These are phyloP conservation scores for Melanostoma scalare DNA, from an alignment of 2,888 invertebrate genomes.

Conservation along the genomic window DNA sequence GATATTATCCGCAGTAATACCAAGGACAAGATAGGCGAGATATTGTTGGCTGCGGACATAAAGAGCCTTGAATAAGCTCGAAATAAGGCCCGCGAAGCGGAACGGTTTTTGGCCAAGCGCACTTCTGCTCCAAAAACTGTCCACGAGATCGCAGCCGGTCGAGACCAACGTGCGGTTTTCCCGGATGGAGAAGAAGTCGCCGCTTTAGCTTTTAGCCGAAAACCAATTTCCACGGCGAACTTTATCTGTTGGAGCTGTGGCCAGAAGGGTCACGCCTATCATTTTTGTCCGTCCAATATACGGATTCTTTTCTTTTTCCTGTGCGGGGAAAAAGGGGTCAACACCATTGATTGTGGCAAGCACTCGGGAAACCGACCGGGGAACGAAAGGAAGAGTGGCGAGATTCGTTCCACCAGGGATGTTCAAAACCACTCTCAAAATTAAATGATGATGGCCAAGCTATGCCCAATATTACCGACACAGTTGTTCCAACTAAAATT, in stretches of 20 bases:
- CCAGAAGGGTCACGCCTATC: background rate
- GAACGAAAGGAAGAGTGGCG: constrained; percentile 3
- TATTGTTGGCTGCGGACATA: background rate
- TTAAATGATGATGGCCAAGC: background rate
- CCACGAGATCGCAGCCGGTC: background rate
- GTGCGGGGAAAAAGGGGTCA: too few species aligned
- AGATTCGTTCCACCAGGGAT: background rate
- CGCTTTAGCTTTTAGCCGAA: background rate
- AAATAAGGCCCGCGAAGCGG: constrained; percentile 4
- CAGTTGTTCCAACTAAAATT: too few species aligned
- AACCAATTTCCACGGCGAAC: background rate
- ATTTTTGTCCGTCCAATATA: background rate
- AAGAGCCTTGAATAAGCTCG: background rate
- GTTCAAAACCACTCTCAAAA: background rate
- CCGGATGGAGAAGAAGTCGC: background rate
- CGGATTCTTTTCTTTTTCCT: background rate
- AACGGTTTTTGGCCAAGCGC: background rate
- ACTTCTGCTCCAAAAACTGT: background rate
- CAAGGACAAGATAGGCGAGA: background rate
- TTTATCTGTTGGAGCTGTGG: background rate
- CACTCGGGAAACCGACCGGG: constrained; percentile 4
- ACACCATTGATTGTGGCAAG: background rate
- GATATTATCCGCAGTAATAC: background rate
- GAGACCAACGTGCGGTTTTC: background rate
- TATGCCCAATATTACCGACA: too few species aligned